A percentile compares a stretch with the other conserved stretches of the same genome.
Conservation (phyloP, 2,113 vertebrate species). For the Vombatus ursinus region DNA sequence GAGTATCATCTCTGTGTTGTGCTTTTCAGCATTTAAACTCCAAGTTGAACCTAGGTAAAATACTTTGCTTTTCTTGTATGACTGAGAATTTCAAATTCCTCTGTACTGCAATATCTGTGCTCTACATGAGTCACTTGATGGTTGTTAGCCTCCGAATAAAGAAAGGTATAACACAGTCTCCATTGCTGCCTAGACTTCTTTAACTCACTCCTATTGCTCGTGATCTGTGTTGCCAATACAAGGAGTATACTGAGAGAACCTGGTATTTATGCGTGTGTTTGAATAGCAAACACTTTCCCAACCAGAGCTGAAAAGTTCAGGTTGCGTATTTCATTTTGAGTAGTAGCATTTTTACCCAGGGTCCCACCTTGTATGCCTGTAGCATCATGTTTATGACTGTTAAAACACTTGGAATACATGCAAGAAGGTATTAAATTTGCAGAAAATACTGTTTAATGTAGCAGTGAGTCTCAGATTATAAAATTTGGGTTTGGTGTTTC, state of each 20-base stretch:
- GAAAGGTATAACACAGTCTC: conserved; percentile 60
- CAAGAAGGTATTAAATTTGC: accelerated
- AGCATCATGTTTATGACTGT: neutral
- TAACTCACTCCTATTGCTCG: conserved; percentile 78
- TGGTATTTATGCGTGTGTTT: accelerated
- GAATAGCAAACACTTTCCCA: accelerated
- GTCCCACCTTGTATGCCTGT: neutral
- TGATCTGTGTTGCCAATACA: conserved; percentile 16
- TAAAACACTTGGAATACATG: conserved; percentile 12
- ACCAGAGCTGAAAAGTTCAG: accelerated
- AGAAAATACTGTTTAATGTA: neutral
- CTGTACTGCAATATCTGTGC: neutral
- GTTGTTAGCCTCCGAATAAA: conserved; percentile 40
- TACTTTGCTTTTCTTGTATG: neutral
- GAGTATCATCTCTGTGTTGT: neutral
- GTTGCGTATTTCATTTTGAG: neutral
- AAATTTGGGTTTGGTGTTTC: neutral
- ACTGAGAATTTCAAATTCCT: neutral
- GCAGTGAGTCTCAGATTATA: neutral
- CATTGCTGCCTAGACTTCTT: conserved; percentile 37
- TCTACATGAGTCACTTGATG: conserved; percentile 62
- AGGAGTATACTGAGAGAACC: neutral
- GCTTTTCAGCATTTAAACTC: neutral
- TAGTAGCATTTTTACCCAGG: conserved; percentile 32
- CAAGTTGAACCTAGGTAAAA: too few species aligned